Percentiles rank a stretch among this genome's conserved stretches.
phyloP scores from a whole-genome alignment of 2,888 invertebrate genomes.

The Terebella lapidaria region DNA sequence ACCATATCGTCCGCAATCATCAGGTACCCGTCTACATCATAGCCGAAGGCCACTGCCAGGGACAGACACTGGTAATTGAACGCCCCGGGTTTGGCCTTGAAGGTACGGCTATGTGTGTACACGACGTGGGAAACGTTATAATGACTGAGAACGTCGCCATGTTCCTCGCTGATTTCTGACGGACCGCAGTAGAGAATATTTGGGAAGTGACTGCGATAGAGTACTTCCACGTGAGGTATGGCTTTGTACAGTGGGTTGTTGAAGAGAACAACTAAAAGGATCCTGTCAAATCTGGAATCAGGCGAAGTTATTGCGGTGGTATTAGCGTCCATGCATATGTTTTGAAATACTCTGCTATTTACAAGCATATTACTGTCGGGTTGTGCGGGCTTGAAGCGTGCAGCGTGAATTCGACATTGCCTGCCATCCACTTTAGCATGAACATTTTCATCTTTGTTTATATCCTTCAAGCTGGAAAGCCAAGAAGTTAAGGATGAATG shows the following conservation, averaged over 20 bases:
- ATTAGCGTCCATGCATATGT: too few relatives aligned
- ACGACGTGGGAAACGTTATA: conserved; percentile 16
- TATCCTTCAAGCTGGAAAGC: too few relatives aligned
- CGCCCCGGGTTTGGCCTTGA: conserved; percentile 18
- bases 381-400: too few relatives aligned
- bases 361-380: too few relatives aligned
- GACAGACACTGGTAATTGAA: conserved; percentile 25
- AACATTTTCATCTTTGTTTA: too few relatives aligned
- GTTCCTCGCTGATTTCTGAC: neutral
- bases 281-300: conserved; percentile 7
- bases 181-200: conserved; percentile 26
- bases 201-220: conserved; percentile 25
- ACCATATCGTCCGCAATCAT: conserved; percentile 25
- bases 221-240: conserved; percentile 24
- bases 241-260: conserved; percentile 22
- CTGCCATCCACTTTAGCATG: too few relatives aligned
- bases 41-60: conserved; percentile 15
- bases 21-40: conserved; percentile 20
- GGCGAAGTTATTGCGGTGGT: too few relatives aligned
- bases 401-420: too few relatives aligned
- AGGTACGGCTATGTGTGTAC: conserved; percentile 8
- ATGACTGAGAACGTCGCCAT: conserved; percentile 5
- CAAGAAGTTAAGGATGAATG: too few relatives aligned
- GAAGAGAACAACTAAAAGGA: conserved; percentile 21
- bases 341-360: too few relatives aligned